These are phyloP conservation scores for Aleiodes alternator DNA, from an alignment of 2,888 invertebrate genomes.

Conservation along the genomic window DNA sequence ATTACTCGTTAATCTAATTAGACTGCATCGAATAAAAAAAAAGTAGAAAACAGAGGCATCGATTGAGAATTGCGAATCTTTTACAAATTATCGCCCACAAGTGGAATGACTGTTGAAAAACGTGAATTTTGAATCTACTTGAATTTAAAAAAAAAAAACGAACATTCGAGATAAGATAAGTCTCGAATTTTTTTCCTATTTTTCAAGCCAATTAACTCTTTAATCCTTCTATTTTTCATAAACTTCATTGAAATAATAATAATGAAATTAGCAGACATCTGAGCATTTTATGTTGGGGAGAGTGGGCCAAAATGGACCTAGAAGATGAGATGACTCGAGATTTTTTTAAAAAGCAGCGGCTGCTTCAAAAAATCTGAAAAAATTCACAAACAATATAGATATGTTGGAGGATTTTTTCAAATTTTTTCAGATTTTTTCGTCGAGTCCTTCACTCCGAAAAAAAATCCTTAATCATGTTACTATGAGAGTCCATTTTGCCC, in stretches of 20 bases:
- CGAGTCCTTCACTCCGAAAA: too few species aligned
- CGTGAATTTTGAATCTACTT: conserved; percentile 1
- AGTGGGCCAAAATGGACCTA: too few species aligned
- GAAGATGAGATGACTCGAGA: too few species aligned
- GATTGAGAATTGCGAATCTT: background rate
- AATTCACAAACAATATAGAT: too few species aligned
- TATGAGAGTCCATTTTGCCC: too few species aligned
- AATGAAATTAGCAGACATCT: background rate
- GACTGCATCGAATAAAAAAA: background rate
- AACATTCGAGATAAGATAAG: conserved; percentile 16
- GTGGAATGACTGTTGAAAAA: conserved; percentile 8
- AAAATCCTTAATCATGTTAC: too few species aligned
- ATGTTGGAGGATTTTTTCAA: too few species aligned
- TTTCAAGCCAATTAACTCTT: background rate
- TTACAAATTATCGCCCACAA: conserved; percentile 12
- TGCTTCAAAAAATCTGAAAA: too few species aligned
- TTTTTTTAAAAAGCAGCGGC: too few species aligned
- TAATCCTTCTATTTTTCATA: background rate
- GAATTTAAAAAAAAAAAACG: too few species aligned
- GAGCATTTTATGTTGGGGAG: too few species aligned
- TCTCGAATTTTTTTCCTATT: background rate
- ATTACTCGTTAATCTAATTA: conserved; percentile 27
- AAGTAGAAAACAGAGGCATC: background rate
- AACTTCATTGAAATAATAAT: background rate
- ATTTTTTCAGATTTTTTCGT: too few species aligned